Percentiles rank a stretch among this genome's conserved stretches.
phyloP scores from a whole-genome alignment of 2,888 invertebrate species.

The Drosophila nr. perissopoda region DNA sequence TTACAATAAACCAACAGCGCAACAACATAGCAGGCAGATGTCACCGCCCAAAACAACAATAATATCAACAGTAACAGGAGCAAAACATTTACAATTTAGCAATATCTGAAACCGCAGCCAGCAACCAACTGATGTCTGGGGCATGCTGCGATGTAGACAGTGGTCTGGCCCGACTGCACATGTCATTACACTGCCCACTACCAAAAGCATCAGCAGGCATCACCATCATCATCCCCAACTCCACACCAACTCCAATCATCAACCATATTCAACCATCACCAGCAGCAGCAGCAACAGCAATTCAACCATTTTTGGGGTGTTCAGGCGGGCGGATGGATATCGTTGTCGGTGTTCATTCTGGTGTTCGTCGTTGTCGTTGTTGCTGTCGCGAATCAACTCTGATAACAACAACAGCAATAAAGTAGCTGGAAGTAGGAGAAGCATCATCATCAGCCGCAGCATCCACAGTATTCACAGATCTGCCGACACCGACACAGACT shows the following conservation, averaged over 20 bases:
- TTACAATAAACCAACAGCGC: slow-evolving; percentile 54
- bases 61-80: slow-evolving; percentile 30
- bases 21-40: slow-evolving; percentile 50
- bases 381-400: slow-evolving; percentile 56
- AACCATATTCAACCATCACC: slow-evolving; percentile 21
- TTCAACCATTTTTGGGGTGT: slow-evolving; percentile 17
- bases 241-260: slow-evolving; percentile 32
- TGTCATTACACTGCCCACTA: slow-evolving; percentile 66
- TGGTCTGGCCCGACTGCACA: slow-evolving; percentile 44
- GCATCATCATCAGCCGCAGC: slow-evolving; percentile 65
- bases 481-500: slow-evolving; percentile 65
- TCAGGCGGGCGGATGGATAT: slow-evolving; percentile 51
- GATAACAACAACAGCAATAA: slow-evolving; percentile 54
- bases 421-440: slow-evolving; percentile 12
- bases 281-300: slow-evolving; percentile 8
- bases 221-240: slow-evolving; percentile 11
- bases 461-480: slow-evolving; percentile 45
- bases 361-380: slow-evolving; percentile 17
- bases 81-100: slow-evolving; percentile 75
- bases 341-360: slow-evolving; percentile 47
- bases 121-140: slow-evolving; percentile 47
- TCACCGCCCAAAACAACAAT: slow-evolving; percentile 37
- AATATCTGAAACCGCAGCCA: slow-evolving; percentile 81
- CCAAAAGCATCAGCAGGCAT: slow-evolving; percentile 32
- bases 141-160: slow-evolving; percentile 27